Percentiles rank a stretch among this genome's conserved stretches.
Conservation (phyloP, 2,113 vertebrate species). For the Condylura cristata region DNA sequence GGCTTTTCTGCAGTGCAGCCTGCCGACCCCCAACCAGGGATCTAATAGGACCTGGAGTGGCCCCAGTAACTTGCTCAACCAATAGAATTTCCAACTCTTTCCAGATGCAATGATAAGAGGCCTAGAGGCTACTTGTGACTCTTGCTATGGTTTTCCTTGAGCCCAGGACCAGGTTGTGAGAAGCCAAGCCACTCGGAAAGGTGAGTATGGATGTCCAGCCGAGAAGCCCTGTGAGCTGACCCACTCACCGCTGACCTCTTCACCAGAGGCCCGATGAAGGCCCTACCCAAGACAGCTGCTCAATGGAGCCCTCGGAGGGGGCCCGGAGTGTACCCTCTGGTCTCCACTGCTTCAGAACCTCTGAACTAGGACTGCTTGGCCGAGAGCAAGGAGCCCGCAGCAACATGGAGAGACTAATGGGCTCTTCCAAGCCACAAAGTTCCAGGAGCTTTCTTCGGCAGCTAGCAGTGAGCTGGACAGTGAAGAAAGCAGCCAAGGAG, state of each 20-base stretch:
- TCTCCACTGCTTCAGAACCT: not conserved
- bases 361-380: not conserved
- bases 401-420: not conserved
- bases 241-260: not conserved
- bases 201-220: accelerated
- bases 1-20: accelerated
- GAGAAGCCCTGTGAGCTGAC: no score
- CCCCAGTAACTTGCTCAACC: not conserved
- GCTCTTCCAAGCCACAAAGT: not conserved
- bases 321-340: not conserved
- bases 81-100: not conserved
- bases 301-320: not conserved
- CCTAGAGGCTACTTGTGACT: not conserved
- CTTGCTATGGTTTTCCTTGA: no score
- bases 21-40: accelerated
- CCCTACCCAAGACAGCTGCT: accelerated
- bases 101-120: not conserved
- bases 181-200: not conserved
- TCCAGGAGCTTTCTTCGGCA: not conserved
- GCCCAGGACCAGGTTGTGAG: accelerated
- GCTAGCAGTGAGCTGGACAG: not conserved
- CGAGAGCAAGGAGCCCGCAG: not conserved
- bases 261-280: accelerated
- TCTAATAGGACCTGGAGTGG: not conserved
- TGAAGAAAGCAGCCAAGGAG: not conserved